Percentiles rank a stretch among this genome's conserved stretches.
These are phyloP conservation scores for Lasioglossum marginatum DNA, from an alignment of 2,888 invertebrate species.

Conservation along the genomic window DNA sequence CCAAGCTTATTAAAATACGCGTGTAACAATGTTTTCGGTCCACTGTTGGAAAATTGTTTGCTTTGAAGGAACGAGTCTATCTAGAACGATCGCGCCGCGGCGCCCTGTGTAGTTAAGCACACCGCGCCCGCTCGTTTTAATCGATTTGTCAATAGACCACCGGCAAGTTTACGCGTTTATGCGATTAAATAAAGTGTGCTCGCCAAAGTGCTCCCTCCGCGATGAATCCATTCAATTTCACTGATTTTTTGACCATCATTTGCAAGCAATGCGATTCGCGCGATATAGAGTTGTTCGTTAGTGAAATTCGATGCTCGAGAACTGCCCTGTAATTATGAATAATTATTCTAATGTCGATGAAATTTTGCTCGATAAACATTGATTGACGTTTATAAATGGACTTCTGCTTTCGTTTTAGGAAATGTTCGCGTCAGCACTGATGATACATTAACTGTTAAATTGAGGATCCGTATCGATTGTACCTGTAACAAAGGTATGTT, in stretches of 20 bases:
- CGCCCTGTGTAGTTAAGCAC: neutral
- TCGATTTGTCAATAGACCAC: slow-evolving; percentile 7
- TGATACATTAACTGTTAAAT: neutral
- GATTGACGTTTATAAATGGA: neutral
- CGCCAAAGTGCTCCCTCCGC: neutral
- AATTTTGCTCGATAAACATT: neutral
- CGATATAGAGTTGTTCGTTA: neutral
- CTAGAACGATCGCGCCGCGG: neutral
- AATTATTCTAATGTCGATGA: neutral
- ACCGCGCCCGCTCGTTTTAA: neutral
- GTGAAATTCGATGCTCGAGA: neutral
- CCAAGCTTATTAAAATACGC: slow-evolving; percentile 5
- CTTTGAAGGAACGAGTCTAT: neutral
- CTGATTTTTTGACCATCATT: neutral
- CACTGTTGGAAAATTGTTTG: neutral
- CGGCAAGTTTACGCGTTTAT: neutral
- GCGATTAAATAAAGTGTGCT: neutral
- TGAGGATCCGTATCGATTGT: neutral
- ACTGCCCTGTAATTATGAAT: neutral
- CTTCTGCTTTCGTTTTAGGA: neutral
- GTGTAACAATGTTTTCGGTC: neutral
- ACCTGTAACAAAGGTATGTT: no score
- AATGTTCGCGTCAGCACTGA: neutral
- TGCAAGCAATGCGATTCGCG: neutral
- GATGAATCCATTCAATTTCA: neutral